These are phyloP conservation scores for Pocillopora damicornis DNA, from an alignment of 64 coral and sea anemone genomes.

Conservation along the genomic window DNA sequence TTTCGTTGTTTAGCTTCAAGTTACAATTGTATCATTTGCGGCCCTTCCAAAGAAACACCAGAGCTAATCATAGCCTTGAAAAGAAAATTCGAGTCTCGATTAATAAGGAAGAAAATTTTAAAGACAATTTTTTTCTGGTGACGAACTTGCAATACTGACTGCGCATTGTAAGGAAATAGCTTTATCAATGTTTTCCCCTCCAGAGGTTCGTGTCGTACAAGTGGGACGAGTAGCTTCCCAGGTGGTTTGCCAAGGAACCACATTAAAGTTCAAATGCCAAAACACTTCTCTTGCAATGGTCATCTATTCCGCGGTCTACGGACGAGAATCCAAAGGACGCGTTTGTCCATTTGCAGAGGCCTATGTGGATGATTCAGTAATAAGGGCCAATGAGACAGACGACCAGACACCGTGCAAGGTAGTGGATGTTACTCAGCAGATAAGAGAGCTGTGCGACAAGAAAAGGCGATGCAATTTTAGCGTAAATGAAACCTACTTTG, in stretches of 20 bases:
- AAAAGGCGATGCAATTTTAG: constrained; percentile 39
- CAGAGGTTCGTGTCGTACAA: constrained; percentile 30
- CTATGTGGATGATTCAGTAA: background rate
- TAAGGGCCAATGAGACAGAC: background rate
- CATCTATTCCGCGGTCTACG: constrained; percentile 64
- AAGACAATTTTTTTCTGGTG: too few species aligned
- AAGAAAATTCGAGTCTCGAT: too few species aligned
- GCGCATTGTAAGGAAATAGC: too few species aligned
- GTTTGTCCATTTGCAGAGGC: constrained; percentile 37
- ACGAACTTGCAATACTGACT: too few species aligned
- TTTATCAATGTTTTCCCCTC: background rate
- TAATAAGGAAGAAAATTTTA: too few species aligned
- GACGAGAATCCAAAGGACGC: background rate
- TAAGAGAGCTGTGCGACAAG: constrained; percentile 44
- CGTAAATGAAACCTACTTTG: constrained; percentile 4
- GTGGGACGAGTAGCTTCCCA: background rate
- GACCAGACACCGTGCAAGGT: background rate
- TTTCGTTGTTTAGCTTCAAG: too few species aligned
- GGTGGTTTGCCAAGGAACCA: constrained; percentile 43
- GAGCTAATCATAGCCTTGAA: too few species aligned
- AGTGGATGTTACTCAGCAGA: background rate
- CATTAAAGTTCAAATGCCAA: constrained; percentile 6
- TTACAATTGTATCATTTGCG: too few species aligned
- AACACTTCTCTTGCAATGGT: constrained; percentile 72
- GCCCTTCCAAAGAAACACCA: too few species aligned